These are phyloP conservation scores for Echeneis naucrates DNA, from an alignment of 2,797 vertebrate species.

Conservation along the genomic window DNA sequence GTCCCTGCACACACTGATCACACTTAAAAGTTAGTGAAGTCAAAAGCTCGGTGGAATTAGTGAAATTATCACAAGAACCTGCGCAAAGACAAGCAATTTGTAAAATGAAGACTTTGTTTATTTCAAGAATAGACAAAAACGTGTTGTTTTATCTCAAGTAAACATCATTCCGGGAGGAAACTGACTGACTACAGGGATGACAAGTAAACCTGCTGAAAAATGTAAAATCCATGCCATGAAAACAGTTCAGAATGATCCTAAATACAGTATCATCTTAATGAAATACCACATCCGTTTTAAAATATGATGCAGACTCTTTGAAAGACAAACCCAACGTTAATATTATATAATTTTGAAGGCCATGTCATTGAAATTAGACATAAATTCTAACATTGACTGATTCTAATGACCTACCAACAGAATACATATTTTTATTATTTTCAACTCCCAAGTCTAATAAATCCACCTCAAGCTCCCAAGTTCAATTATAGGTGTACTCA, in stretches of 20 bases:
- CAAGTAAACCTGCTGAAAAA: not conserved
- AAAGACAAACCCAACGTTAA: not conserved
- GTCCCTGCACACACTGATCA: too few species aligned
- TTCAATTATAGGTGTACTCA: not conserved
- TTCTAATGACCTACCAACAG: too few species aligned
- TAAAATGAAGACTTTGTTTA: not conserved
- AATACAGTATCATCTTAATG: not conserved
- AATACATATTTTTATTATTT: too few species aligned
- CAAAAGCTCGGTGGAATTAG: conserved; percentile 38
- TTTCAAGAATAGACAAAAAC: not conserved
- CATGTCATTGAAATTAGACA: too few species aligned
- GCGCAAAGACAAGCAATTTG: not conserved
- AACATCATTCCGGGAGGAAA: conserved; percentile 4
- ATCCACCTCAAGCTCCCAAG: too few species aligned
- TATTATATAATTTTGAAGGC: not conserved
- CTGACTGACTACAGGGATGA: not conserved
- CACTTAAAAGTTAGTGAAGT: too few species aligned
- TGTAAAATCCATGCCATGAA: not conserved
- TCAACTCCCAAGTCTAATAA: not conserved
- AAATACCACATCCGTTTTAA: not conserved
- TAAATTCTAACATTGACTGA: too few species aligned
- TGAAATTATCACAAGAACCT: conserved; percentile 57
- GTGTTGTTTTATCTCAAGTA: not conserved
- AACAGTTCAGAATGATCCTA: too few species aligned
- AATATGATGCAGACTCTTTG: not conserved